Conservation (phyloP, 1,140 invertebrate genomes). For the Macrotrachela quadricornifera region DNA sequence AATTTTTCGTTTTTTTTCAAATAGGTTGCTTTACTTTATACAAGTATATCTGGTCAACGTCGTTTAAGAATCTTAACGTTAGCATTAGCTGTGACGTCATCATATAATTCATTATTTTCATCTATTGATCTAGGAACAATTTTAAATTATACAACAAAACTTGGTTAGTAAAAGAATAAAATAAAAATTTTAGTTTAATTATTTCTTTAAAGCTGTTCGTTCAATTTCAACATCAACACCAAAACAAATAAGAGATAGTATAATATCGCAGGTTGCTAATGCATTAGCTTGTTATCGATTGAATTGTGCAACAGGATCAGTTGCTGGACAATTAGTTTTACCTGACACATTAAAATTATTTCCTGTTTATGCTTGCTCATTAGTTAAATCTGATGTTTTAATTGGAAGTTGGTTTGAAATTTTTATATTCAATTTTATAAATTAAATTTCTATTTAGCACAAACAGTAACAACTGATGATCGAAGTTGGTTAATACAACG, state of each 20-base stretch:
- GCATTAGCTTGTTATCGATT: conserved; percentile 77
- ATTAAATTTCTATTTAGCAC: background rate
- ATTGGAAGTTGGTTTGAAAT: conserved; percentile 35
- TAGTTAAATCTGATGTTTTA: conserved; percentile 71
- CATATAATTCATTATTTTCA: conserved; percentile 77
- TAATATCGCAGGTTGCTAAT: conserved; percentile 51
- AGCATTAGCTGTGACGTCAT: conserved; percentile 61
- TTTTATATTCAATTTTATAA: too few relatives aligned
- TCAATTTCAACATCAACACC: conserved; percentile 26
- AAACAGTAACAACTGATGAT: conserved; percentile 45
- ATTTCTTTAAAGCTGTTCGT: conserved; percentile 18
- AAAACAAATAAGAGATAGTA: conserved; percentile 38
- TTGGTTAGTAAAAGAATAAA: too few relatives aligned
- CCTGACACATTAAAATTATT: conserved; percentile 92
- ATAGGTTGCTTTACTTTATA: conserved; percentile 67
- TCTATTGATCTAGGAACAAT: conserved; percentile 76
- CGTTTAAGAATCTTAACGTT: conserved; percentile 75
- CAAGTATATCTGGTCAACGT: conserved; percentile 65
- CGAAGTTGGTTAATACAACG: conserved; percentile 67
- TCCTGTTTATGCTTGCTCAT: conserved; percentile 79
- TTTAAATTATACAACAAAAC: conserved; percentile 73
- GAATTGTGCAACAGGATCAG: conserved; percentile 69
- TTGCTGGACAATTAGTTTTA: conserved; percentile 76
- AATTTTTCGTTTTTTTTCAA: background rate
- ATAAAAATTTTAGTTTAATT: too few relatives aligned